Base-by-base conservation (phyloP, 2,113 vertebrate genomes). In the Carassius auratus region DNA sequence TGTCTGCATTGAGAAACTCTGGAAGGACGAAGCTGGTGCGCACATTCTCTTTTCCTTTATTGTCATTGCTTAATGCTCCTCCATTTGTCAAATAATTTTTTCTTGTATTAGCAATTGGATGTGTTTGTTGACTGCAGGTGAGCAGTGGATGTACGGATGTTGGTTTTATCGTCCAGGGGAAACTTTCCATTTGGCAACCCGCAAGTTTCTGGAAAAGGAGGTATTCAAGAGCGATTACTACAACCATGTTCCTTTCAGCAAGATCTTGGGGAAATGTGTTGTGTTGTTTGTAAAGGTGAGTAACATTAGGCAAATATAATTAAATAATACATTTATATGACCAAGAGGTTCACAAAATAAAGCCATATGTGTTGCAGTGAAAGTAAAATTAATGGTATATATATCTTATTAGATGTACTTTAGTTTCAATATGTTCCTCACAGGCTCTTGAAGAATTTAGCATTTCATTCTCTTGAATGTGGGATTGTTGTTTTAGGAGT, bases 121-220 rank as follows among this genome's bases (percentile, higher is more conserved):
- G 13, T 69, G 19, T 42, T 86, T 71, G 8, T 30, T 84, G 71
- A 66, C 85, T 89, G 12, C 84, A 99, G 98, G 97, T 81, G 97
- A 97, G 91, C 98, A 98, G 85, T 99, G 97, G 98, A 92, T 99
- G 75, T 96, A 97, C 30, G 98, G 98, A 81, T 97, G 98, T 90
- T 98, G 98, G 98, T 99, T 99, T 93, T 99, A 99, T 91, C 94
- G 98, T 84, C 98, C 98, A 83, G 97, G 96, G 86, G 98, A 99
- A 94, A 99, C 98, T 0, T 99, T 99, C 90, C 98, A 99, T 89
- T 90, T 99, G 87, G 97, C 97, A 86, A 98, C 97, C 59, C 94
- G 98, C 88, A 99, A 99, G 93, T 99, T 99, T 93, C 93, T 99
- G 92, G 97, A 98, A 91, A 99, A 99, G 80, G 97, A 99, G 92